Evolutionary conservation across 2,888 invertebrate genomes (phyloP).

Genomic region (Chrysina gloriosa): DNA sequence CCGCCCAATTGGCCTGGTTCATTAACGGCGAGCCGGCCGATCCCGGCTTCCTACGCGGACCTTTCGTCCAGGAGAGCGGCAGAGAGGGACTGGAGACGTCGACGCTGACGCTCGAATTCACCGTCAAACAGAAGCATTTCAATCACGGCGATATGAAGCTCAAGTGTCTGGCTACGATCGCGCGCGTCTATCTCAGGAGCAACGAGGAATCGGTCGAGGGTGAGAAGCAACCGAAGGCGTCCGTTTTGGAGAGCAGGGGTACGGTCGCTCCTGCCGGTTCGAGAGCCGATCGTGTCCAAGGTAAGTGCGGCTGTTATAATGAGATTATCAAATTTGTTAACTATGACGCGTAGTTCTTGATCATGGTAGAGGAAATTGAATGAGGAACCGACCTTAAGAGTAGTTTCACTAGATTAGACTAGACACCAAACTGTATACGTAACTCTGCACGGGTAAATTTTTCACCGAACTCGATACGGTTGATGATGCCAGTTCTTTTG

Average conservation of each 20-base stretch:
- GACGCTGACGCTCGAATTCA: constrained; percentile 82
- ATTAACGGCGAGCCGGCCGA: constrained; percentile 83
- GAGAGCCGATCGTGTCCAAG: constrained; percentile 81
- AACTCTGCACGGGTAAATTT: too few species aligned
- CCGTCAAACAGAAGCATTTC: constrained; percentile 84
- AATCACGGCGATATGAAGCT: constrained; percentile 87
- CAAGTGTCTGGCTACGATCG: constrained; percentile 90
- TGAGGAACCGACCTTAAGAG: too few species aligned
- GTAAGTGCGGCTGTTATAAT: constrained; percentile 61
- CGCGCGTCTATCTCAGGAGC: constrained; percentile 86
- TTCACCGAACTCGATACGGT: too few species aligned
- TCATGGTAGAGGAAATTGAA: too few species aligned
- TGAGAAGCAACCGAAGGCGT: constrained; percentile 78
- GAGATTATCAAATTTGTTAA: not conserved
- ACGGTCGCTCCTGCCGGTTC: constrained; percentile 72
- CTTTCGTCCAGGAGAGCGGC: constrained; percentile 68
- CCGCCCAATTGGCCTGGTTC: constrained; percentile 86
- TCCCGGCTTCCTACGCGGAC: constrained; percentile 65
- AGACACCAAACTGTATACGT: too few species aligned
- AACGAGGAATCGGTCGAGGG: constrained; percentile 91
- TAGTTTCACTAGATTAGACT: too few species aligned
- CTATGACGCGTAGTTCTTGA: not conserved
- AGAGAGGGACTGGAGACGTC: constrained; percentile 81
- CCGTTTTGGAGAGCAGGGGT: constrained; percentile 82
- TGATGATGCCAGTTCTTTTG: too few species aligned